These are phyloP conservation scores for Limnephilus auricula DNA, from an alignment of 2,888 invertebrate genomes.

Conservation along the genomic window DNA sequence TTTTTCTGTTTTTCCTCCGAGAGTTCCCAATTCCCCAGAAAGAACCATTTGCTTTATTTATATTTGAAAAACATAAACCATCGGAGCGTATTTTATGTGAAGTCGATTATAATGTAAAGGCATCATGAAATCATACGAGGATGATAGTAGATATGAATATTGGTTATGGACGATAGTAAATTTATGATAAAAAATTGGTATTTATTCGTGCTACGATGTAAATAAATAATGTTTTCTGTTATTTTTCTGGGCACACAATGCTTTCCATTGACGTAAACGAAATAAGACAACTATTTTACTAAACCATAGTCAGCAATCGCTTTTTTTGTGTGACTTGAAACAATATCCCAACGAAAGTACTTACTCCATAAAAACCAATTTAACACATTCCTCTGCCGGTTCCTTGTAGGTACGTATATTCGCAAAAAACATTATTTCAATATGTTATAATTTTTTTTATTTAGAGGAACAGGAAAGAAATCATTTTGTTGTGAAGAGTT, in stretches of 20 bases:
- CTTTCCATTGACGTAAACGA: background rate
- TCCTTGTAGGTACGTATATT: no score
- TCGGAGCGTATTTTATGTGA: background rate
- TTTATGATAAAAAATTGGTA: background rate
- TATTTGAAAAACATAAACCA: background rate
- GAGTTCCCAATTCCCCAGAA: background rate
- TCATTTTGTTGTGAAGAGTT: no score
- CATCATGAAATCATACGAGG: background rate
- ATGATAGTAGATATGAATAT: background rate
- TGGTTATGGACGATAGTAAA: background rate
- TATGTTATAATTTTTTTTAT: no score
- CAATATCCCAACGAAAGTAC: no score
- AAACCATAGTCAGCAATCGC: no score
- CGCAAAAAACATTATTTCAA: no score
- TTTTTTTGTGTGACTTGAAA: no score
- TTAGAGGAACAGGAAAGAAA: no score
- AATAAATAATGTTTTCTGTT: background rate
- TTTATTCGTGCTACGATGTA: background rate
- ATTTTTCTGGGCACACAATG: background rate
- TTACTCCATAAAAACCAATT: no score
- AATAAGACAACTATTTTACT: background rate
- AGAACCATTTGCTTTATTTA: conserved; percentile 16
- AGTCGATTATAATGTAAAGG: background rate
- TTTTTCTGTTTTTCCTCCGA: background rate
- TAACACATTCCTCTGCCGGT: no score